phyloP scores from a whole-genome alignment of 2,888 invertebrate species.

The Pycnomerus fuliginosus region DNA sequence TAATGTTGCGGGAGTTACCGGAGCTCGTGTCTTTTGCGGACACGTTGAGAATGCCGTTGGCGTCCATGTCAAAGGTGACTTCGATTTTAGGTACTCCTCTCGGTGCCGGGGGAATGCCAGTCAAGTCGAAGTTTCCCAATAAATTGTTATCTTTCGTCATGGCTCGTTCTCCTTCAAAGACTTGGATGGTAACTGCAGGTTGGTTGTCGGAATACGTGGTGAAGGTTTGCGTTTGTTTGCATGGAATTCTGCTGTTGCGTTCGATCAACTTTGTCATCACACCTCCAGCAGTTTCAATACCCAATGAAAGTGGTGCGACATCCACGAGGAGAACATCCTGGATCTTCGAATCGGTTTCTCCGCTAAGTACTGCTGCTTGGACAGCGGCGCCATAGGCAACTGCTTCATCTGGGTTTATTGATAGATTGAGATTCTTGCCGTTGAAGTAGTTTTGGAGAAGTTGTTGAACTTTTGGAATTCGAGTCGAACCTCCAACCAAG shows the following conservation, averaged over 20 bases:
- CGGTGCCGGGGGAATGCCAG: slow-evolving; percentile 69
- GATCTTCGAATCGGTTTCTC: slow-evolving; percentile 65
- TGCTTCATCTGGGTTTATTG: slow-evolving; percentile 50
- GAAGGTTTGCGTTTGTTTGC: slow-evolving; percentile 61
- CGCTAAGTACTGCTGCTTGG: slow-evolving; percentile 47
- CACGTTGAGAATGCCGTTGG: slow-evolving; percentile 68
- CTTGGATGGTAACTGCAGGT: slow-evolving; percentile 61
- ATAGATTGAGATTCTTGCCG: too few relatives aligned
- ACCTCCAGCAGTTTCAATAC: slow-evolving; percentile 80
- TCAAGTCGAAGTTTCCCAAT: too few relatives aligned
- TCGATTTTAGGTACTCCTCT: slow-evolving; percentile 68
- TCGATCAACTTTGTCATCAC: slow-evolving; percentile 79
- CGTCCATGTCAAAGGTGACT: slow-evolving; percentile 72
- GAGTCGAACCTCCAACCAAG: slow-evolving; percentile 77
- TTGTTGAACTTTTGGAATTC: slow-evolving; percentile 77
- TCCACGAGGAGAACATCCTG: slow-evolving; percentile 72
- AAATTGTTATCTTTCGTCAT: slow-evolving; percentile 81
- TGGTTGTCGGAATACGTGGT: slow-evolving; percentile 71
- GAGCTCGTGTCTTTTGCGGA: slow-evolving; percentile 60
- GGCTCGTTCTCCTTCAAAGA: too few relatives aligned
- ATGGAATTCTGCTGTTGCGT: slow-evolving; percentile 58
- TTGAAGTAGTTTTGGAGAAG: slow-evolving; percentile 75
- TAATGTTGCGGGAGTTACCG: slow-evolving; percentile 71
- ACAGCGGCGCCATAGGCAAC: slow-evolving; percentile 50
- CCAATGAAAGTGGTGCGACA: slow-evolving; percentile 68